Evolutionary conservation across 1,140 invertebrate species (phyloP).

Genomic region (Pomacea maculata): DNA sequence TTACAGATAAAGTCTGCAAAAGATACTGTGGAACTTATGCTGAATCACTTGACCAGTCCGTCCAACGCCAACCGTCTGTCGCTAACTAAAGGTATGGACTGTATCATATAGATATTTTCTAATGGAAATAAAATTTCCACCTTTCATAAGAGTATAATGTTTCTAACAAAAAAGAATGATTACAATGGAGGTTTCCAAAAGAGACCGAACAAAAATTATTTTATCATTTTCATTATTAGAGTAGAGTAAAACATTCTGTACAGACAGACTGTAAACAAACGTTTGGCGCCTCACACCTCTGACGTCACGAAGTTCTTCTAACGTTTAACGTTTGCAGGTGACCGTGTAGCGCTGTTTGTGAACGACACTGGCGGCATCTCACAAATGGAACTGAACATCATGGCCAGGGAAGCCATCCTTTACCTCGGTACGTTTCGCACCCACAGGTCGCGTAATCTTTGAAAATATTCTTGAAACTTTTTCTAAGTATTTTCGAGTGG

Average conservation of each 20-base stretch:
- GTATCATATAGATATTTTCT: neutral
- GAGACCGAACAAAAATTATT: neutral
- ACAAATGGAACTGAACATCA: constrained; percentile 80
- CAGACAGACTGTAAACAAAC: too few relatives aligned
- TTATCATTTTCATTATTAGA: too few relatives aligned
- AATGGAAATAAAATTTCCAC: neutral
- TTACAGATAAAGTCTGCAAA: constrained; percentile 62
- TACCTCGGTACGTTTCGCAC: constrained; percentile 55
- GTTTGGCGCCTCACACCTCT: too few relatives aligned
- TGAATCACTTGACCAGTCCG: constrained; percentile 66
- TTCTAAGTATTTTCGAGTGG: too few relatives aligned
- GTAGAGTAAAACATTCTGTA: too few relatives aligned
- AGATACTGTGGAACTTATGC: constrained; percentile 65
- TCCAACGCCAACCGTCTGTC: constrained; percentile 63
- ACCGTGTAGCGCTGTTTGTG: constrained; percentile 75
- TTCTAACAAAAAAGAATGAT: neutral
- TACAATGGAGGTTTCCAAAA: neutral
- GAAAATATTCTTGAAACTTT: too few relatives aligned
- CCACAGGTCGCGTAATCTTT: too few relatives aligned
- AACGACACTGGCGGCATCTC: constrained; percentile 84
- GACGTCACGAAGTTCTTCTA: too few relatives aligned
- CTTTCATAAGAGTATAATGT: neutral
- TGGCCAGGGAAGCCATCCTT: constrained; percentile 75
- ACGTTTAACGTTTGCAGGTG: constrained; percentile 43
- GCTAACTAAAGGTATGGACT: constrained; percentile 60